Conservation (phyloP, 2,797 vertebrate species). For the Eospalax fontanierii region DNA sequence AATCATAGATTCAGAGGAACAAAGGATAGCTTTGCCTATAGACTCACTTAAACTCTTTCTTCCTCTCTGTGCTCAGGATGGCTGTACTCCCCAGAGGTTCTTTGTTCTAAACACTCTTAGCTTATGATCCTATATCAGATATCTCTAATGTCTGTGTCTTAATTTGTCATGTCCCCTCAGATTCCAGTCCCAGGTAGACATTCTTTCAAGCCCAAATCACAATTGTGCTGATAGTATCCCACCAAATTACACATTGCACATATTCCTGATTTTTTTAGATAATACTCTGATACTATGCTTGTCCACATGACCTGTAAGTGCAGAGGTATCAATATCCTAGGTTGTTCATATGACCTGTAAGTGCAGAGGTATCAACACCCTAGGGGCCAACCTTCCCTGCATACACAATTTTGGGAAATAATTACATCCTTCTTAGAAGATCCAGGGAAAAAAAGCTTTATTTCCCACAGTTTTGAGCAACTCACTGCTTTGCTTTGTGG, state of each 20-base stretch:
- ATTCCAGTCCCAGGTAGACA: background rate
- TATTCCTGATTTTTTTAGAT: conserved; percentile 31
- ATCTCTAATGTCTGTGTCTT: background rate
- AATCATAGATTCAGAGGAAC: conserved; percentile 3
- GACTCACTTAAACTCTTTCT: background rate
- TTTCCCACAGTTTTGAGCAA: conserved; percentile 18
- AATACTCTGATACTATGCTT: background rate
- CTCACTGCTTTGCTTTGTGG: background rate
- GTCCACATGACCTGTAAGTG: background rate
- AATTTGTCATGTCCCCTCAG: background rate
- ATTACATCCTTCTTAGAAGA: conserved; percentile 5
- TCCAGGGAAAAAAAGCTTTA: background rate
- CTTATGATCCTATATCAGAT: background rate
- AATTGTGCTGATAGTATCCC: background rate
- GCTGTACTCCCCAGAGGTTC: background rate
- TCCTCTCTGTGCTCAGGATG: background rate
- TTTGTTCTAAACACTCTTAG: background rate
- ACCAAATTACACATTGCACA: background rate
- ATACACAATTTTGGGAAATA: background rate
- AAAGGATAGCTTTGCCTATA: background rate
- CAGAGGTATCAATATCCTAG: background rate
- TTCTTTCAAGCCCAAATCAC: background rate
- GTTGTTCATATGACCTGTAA: too few species aligned
- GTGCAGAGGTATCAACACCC: background rate
- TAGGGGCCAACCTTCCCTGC: background rate